Conservation (phyloP, 2,797 vertebrate genomes). For the Enteromius afrohamiltoni region DNA sequence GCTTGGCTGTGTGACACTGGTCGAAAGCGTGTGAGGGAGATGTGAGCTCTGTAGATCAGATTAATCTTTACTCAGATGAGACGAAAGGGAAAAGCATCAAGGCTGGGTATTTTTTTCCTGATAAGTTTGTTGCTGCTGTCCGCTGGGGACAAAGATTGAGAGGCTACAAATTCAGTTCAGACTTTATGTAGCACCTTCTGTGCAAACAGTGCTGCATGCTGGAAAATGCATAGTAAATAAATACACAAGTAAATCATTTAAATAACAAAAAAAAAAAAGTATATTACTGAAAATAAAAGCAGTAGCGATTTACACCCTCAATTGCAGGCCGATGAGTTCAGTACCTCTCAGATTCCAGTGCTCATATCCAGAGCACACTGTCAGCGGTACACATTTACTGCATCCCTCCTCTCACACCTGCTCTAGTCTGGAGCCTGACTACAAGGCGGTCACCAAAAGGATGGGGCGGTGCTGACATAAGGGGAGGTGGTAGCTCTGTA, state of each 20-base stretch:
- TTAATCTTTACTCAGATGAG: constrained; percentile 48
- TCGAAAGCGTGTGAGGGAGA: constrained; percentile 35
- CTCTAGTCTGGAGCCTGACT: constrained; percentile 1
- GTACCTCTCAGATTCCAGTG: not conserved
- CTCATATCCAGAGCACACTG: not conserved
- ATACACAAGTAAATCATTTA: not conserved
- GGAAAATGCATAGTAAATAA: constrained; percentile 25
- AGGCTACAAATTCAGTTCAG: constrained; percentile 31
- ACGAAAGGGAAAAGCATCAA: constrained; percentile 36
- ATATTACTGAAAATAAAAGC: not conserved
- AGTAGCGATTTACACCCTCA: not conserved
- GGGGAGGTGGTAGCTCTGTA: constrained; percentile 2
- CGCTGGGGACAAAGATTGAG: constrained; percentile 14
- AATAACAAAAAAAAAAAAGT: too few relatives aligned
- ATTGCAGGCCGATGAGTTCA: not conserved
- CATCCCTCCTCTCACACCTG: constrained; percentile 25
- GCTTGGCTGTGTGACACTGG: constrained; percentile 41
- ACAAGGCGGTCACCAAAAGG: constrained; percentile 8
- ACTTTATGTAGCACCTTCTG: constrained; percentile 39
- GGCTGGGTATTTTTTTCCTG: constrained; percentile 39
- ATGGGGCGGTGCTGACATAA: constrained; percentile 9
- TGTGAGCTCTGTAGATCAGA: constrained; percentile 46
- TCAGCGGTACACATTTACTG: constrained; percentile 1
- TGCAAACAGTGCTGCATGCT: constrained; percentile 10
- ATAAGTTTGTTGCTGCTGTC: constrained; percentile 46